These are phyloP conservation scores for Ceryle rudis DNA, from an alignment of 2,797 vertebrate genomes.

Conservation along the genomic window DNA sequence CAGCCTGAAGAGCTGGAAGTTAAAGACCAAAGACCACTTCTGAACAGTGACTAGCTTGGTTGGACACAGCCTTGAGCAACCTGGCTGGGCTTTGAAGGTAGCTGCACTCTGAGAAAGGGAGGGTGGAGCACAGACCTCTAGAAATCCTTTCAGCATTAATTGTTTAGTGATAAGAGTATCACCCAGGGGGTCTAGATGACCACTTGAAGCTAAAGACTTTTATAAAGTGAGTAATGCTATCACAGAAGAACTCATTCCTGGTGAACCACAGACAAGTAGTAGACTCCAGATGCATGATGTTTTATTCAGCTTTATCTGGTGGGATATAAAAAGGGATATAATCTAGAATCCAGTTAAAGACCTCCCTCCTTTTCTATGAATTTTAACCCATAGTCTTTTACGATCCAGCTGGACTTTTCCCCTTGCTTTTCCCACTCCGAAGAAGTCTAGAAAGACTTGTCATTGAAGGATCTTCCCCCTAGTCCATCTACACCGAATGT, in stretches of 20 bases:
- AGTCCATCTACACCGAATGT: neutral
- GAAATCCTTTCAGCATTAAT: neutral
- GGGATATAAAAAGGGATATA: neutral
- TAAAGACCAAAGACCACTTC: neutral
- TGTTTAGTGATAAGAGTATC: neutral
- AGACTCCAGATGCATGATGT: neutral
- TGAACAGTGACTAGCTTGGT: neutral
- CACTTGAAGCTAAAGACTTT: neutral
- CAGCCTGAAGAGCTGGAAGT: neutral
- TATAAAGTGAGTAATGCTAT: neutral
- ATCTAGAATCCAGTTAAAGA: neutral
- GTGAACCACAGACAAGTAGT: too few relatives aligned
- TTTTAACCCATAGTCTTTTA: neutral
- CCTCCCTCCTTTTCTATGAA: neutral
- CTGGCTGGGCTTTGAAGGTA: fast-evolving
- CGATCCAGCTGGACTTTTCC: neutral
- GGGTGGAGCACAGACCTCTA: neutral
- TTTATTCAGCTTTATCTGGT: neutral
- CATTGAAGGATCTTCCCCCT: neutral
- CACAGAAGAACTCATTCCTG: neutral
- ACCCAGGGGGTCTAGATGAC: neutral
- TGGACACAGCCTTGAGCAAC: neutral
- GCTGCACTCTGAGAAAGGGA: neutral
- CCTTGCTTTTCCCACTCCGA: neutral
- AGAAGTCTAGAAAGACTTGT: neutral